Percentiles rank a stretch among this genome's conserved stretches.
phyloP scores from a whole-genome alignment of 2,113 vertebrate genomes.

The Gorilla gorilla region DNA sequence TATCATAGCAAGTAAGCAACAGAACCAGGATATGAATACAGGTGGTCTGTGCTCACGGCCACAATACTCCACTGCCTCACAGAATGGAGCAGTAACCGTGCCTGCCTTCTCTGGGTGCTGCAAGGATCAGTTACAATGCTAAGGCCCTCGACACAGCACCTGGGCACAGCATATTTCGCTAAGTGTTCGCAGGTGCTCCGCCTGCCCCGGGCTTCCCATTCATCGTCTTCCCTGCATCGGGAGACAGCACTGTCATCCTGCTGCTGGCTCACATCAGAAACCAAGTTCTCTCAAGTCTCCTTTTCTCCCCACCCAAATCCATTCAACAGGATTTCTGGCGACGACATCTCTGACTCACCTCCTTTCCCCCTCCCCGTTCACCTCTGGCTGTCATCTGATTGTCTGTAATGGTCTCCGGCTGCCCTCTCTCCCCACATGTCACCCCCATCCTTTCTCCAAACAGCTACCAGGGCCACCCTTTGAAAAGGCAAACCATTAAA shows the following conservation, averaged over 20 bases:
- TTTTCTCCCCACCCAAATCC: neutral
- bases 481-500: neutral
- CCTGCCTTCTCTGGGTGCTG: rapidly evolving
- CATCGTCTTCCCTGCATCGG: neutral
- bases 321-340: neutral
- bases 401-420: neutral
- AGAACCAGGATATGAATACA: neutral
- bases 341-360: neutral
- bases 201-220: neutral
- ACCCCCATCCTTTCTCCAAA: neutral
- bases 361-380: neutral
- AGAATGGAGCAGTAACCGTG: rapidly evolving
- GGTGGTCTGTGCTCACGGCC: neutral
- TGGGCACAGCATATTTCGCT: rapidly evolving
- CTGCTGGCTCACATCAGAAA: neutral
- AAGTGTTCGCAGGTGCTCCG: neutral
- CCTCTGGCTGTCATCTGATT: neutral
- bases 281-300: neutral
- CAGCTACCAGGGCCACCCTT: neutral
- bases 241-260: neutral
- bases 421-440: neutral
- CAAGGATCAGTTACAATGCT: neutral
- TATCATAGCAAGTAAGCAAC: neutral
- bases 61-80: rapidly evolving
- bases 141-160: neutral